A percentile compares a stretch with the other conserved stretches of the same genome.
phyloP scores from a whole-genome alignment of 2,113 vertebrate genomes.

The Suncus etruscus region DNA sequence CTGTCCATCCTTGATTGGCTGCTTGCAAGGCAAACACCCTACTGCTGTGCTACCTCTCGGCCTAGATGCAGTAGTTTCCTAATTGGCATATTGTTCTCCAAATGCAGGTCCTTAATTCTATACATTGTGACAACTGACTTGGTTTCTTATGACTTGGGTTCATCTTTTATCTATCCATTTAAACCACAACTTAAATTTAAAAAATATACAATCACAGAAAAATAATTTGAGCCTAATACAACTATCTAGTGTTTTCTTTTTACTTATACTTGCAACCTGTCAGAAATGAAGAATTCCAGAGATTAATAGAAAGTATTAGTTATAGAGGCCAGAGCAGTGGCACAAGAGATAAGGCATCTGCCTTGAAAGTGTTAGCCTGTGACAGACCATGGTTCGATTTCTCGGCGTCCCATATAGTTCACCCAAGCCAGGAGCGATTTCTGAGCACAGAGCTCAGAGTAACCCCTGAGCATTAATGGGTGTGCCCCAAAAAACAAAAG shows the following conservation, averaged over 20 bases:
- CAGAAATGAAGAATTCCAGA: background rate
- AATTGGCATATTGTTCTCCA: background rate
- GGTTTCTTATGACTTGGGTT: constrained; percentile 1
- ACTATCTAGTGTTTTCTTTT: background rate
- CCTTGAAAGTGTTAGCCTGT: too few relatives aligned
- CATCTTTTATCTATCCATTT: background rate
- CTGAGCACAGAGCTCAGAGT: too few relatives aligned
- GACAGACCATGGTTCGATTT: too few relatives aligned
- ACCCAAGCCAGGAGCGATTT: too few relatives aligned
- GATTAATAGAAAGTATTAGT: background rate
- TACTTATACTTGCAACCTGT: background rate
- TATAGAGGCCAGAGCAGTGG: background rate
- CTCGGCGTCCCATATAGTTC: too few relatives aligned
- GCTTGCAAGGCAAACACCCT: too few relatives aligned
- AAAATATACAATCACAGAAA: background rate
- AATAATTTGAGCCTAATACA: background rate
- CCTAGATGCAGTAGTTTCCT: background rate
- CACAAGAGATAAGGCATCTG: too few relatives aligned
- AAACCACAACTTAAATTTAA: constrained; percentile 9
- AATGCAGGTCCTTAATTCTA: background rate
- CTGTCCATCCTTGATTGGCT: too few relatives aligned
- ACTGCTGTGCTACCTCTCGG: too few relatives aligned
- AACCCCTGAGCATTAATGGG: too few relatives aligned
- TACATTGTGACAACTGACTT: background rate
- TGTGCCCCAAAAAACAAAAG: too few relatives aligned